These are phyloP conservation scores for Bombyx mandarina DNA, from an alignment of 1,140 invertebrate genomes.

Conservation along the genomic window DNA sequence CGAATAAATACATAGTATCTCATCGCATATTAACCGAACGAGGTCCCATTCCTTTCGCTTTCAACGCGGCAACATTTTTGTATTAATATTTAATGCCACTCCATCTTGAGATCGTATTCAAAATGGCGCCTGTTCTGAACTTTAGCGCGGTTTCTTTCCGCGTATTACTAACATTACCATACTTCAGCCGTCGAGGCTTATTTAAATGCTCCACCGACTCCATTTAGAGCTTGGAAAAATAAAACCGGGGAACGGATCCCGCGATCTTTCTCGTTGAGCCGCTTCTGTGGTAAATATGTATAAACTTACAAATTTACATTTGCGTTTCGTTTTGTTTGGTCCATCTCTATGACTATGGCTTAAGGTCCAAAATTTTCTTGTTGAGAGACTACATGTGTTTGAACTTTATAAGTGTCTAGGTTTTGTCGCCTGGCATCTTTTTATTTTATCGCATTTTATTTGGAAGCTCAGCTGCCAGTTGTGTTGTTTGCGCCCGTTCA, in stretches of 20 bases:
- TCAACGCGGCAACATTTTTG: background rate
- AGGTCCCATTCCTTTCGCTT: too few relatives aligned
- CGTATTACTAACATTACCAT: conserved; percentile 69
- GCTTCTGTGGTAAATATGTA: conserved; percentile 71
- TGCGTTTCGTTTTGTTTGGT: conserved; percentile 2
- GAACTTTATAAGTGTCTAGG: conserved; percentile 54
- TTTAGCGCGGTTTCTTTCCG: conserved; percentile 47
- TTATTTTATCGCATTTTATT: conserved; percentile 68
- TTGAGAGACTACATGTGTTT: too few relatives aligned
- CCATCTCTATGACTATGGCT: too few relatives aligned
- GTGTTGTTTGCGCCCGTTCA: conserved; percentile 50
- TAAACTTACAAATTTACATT: conserved; percentile 46
- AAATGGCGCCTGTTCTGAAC: conserved; percentile 45
- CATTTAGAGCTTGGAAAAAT: conserved; percentile 71
- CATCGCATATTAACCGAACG: too few relatives aligned
- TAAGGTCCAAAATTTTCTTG: too few relatives aligned
- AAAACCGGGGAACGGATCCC: conserved; percentile 65
- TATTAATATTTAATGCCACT: conserved; percentile 9
- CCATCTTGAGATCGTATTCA: conserved; percentile 30
- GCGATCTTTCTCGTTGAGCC: conserved; percentile 61
- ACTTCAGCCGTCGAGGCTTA: conserved; percentile 66
- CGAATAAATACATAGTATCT: too few relatives aligned
- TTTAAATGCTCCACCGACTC: conserved; percentile 71
- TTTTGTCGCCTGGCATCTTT: conserved; percentile 64
- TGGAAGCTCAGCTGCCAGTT: conserved; percentile 61